Base-by-base conservation (phyloP, 2,113 vertebrate species). In the Chrysochloris asiatica region DNA sequence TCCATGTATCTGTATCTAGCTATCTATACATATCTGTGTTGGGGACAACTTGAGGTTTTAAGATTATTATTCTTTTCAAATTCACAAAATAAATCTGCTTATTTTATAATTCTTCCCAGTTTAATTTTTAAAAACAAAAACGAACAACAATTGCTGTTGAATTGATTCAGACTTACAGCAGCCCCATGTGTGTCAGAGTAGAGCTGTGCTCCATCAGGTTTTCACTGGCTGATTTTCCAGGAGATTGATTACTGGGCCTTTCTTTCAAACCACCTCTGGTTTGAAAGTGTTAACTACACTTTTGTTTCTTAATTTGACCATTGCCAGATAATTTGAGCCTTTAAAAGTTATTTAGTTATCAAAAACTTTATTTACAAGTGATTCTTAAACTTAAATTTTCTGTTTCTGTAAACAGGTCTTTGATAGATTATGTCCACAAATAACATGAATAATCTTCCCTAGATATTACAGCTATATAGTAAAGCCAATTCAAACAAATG, bases 21-120 rank as follows among this genome's bases (percentile, higher is more conserved):
- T n/a, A n/a, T n/a, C n/a, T n/a, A n/a, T n/a, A n/a, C n/a, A n/a
- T n/a, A n/a, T n/a, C n/a, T 52, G 19, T 52, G 50, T 5, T 52
- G 10, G 50, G 50, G 19, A 52, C 19, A 52, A 19, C 50, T 52
- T 52, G 50, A 19, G 19, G 13, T 52, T n/a, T n/a, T n/a, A n/a
- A n/a, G n/a, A n/a, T n/a, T n/a, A n/a, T 52, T 52, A 52, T 52
- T 52, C 13, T 52, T 52, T 52, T 52, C 50, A 52, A 52, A 52
- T 52, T 16, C 50, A 19, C 50, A 52, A 16, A 52, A 52, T 11
- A 52, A 52, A 52, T 52, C 13, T 52, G 50, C 43, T 86, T 88
- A 73, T 80, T 81, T 92, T 73, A 76, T 30, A 69, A 88, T 76
- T 59, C 81, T 61, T 85, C 48, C 22, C 45, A 12, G 63, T 56